A percentile compares a stretch with the other conserved stretches of the same genome.
These are phyloP conservation scores for Cossypha caffra DNA, from an alignment of 2,797 vertebrate genomes.

Conservation along the genomic window DNA sequence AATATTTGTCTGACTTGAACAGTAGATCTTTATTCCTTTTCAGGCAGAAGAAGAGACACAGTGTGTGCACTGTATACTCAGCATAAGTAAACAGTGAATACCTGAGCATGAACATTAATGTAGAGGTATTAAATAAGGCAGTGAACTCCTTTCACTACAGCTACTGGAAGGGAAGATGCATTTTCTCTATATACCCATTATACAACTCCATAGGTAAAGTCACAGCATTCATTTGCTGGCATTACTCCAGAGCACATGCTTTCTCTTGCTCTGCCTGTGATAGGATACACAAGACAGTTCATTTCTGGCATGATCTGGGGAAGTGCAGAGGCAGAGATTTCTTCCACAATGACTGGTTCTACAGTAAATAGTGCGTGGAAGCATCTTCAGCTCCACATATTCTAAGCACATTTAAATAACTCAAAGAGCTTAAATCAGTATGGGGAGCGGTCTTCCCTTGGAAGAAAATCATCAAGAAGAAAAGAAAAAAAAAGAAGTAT, in stretches of 20 bases:
- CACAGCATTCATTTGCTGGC: not conserved
- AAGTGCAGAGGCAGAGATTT: not conserved
- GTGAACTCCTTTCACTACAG: not conserved
- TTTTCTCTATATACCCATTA: not conserved
- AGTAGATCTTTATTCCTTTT: slow-evolving; percentile 55
- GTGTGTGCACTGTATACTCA: slow-evolving; percentile 12
- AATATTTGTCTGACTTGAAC: slow-evolving; percentile 37
- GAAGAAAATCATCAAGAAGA: not conserved
- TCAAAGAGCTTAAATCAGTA: not conserved
- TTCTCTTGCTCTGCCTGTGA: not conserved
- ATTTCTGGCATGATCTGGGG: not conserved
- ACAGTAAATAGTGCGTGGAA: not conserved
- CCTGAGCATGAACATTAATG: not conserved
- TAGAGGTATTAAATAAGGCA: not conserved
- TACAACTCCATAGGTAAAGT: not conserved
- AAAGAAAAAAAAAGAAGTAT: not conserved
- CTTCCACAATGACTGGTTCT: not conserved
- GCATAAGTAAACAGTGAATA: slow-evolving; percentile 33
- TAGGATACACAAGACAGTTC: not conserved
- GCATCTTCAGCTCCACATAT: not conserved
- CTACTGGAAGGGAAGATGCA: not conserved
- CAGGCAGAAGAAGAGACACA: slow-evolving; percentile 32
- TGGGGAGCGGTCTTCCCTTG: not conserved
- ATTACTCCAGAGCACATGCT: not conserved
- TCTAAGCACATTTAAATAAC: not conserved